Base-by-base conservation (phyloP, 2,797 vertebrate genomes). In the Acanthis flammea region DNA sequence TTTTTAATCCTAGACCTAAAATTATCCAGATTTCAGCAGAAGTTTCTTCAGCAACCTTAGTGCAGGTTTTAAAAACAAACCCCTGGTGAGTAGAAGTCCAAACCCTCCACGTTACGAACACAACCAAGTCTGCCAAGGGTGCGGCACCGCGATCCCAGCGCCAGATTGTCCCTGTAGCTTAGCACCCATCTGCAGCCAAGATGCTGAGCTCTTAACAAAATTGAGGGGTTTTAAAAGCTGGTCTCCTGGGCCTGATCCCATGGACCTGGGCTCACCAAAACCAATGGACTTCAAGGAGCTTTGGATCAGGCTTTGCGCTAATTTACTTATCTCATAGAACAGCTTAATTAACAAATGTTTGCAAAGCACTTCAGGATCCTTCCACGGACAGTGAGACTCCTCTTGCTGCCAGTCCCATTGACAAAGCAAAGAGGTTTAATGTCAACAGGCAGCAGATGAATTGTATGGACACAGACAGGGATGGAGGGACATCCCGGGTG, bases 291-390 rank as follows among this genome's bases (percentile, higher is more conserved):
- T 68, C 35, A 21, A 86, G 89, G 75, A 88, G 91, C 91, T 94
- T 95, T 92, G 83, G 83, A 74, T 61, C 88, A 91, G 91, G 92
- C 95, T 88, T 88, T 68, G 77, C 0, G 0, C 47, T 95, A 95
- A 96, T 96, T 93, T 73, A 70, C 95, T 94, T 93, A 93, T 78
- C 94, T 86, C 86, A 2, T 71, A 41, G 62, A 93, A 75, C 94
- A 78, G 86, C 92, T 96, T 96, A 96, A 96, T 91, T 80, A 96
- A 81, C 80, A 93, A 95, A 79, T 93, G 88, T 94, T 95, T 86
- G 94, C 74, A 55, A 88, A 94, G 92, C 92, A 86, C 92, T 95
- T 92, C n/a, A 94, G 62, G 83, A 61, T 72, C 71, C 60, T 80
- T 12, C 41, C 23, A 8, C 0, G 14, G 72, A 62, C 24, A 89